Conservation (phyloP, 2,113 vertebrate genomes). For the Ploceus nigricollis region DNA sequence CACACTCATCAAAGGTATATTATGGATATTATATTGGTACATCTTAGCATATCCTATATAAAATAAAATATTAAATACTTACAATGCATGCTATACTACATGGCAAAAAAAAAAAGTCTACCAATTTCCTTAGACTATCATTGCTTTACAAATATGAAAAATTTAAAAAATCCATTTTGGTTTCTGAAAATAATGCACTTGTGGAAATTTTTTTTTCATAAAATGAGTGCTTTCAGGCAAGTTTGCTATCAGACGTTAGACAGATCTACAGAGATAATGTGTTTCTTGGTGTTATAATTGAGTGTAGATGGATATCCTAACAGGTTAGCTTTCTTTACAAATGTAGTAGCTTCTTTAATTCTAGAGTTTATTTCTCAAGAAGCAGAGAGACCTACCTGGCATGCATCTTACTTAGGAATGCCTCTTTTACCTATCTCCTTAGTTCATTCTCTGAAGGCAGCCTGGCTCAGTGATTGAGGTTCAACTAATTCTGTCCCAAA, state of each 20-base stretch:
- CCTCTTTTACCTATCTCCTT: background rate
- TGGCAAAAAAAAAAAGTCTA: background rate
- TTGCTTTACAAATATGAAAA: background rate
- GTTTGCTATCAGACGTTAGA: background rate
- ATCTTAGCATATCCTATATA: background rate
- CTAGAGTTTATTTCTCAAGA: background rate
- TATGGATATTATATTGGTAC: background rate
- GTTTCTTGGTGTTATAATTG: background rate
- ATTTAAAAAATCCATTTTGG: background rate
- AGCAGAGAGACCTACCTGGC: background rate
- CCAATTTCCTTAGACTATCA: background rate
- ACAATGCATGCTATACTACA: background rate
- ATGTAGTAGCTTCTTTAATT: background rate
- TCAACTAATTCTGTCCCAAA: background rate
- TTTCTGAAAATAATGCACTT: background rate
- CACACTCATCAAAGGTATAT: background rate
- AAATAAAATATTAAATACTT: background rate
- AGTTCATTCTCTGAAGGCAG: background rate
- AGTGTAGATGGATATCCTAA: background rate
- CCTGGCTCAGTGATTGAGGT: background rate
- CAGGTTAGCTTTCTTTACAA: background rate
- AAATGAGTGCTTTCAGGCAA: background rate
- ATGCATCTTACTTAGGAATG: background rate
- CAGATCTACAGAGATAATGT: background rate
- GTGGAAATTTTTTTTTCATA: background rate